Evolutionary conservation across 1,140 invertebrate genomes (phyloP).

Genomic region (Stegodyphus mimosarum): DNA sequence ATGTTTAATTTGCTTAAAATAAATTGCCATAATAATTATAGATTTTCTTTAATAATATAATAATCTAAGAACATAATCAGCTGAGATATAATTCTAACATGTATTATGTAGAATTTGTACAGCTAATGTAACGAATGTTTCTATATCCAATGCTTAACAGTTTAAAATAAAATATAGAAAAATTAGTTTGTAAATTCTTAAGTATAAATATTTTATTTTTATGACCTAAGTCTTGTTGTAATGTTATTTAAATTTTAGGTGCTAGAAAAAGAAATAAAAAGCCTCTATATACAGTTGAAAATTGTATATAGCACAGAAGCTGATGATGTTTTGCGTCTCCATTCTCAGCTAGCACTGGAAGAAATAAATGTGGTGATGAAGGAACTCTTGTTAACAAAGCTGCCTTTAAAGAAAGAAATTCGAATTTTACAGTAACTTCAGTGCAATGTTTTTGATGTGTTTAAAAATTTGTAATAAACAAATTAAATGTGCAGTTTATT

Average conservation of each 20-base stretch:
- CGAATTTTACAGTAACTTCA: conserved; percentile 62
- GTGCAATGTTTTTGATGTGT: background rate
- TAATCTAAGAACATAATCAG: no score
- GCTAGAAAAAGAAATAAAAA: conserved; percentile 76
- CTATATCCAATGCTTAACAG: no score
- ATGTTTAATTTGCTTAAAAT: no score
- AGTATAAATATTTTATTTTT: no score
- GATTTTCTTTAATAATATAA: no score
- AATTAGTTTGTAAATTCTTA: no score
- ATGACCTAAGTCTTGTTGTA: no score
- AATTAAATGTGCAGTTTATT: background rate
- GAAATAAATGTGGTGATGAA: conserved; percentile 79
- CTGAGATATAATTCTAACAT: no score
- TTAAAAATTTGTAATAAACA: conserved; percentile 20
- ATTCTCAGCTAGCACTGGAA: conserved; percentile 80
- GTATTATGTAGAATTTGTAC: no score
- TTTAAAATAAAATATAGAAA: no score
- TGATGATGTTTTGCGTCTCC: conserved; percentile 78
- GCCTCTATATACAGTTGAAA: conserved; percentile 79
- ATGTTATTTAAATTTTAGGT: conserved; percentile 66
- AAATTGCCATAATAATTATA: no score
- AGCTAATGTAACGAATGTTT: no score
- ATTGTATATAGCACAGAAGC: conserved; percentile 74
- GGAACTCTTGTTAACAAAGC: conserved; percentile 73
- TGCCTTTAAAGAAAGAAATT: conserved; percentile 75